Percentiles rank a stretch among this genome's conserved stretches.
These are phyloP conservation scores for Caenorhabditis sp. DNA, from an alignment of 2,888 invertebrate species.

Conservation along the genomic window DNA sequence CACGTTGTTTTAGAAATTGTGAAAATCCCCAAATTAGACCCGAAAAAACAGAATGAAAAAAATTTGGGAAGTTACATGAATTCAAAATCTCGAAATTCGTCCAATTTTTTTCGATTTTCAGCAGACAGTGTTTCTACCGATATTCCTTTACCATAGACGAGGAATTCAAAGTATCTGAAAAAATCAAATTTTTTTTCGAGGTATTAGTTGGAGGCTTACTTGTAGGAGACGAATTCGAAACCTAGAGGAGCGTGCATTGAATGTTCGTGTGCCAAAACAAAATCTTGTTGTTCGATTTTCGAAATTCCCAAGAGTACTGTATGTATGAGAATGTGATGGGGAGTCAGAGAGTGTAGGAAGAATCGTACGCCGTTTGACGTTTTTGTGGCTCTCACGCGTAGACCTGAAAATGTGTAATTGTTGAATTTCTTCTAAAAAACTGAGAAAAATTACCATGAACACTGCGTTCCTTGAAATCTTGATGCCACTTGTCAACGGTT, in stretches of 20 bases:
- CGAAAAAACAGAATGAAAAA: conserved; percentile 16
- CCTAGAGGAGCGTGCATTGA: conserved; percentile 27
- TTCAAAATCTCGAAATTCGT: conserved; percentile 46
- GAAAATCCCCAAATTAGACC: conserved; percentile 2
- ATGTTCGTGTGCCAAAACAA: conserved; percentile 30
- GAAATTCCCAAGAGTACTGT: conserved; percentile 12
- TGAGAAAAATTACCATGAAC: conserved; percentile 9
- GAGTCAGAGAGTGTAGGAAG: conserved; percentile 41
- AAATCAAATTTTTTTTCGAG: neutral
- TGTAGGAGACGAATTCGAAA: conserved; percentile 39
- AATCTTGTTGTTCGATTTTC: conserved; percentile 35
- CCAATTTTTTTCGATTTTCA: conserved; percentile 40
- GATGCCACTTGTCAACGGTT: conserved; percentile 37
- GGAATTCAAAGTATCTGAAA: conserved; percentile 41
- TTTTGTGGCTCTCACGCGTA: conserved; percentile 22
- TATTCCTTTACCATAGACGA: conserved; percentile 45
- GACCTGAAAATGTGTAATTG: too few species aligned
- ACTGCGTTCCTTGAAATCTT: conserved; percentile 16
- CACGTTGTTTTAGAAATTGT: neutral
- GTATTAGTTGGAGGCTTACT: conserved; percentile 8
- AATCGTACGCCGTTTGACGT: conserved; percentile 36
- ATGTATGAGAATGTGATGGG: conserved; percentile 33
- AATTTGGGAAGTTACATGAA: conserved; percentile 13
- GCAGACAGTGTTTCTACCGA: conserved; percentile 38
- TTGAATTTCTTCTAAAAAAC: too few species aligned